These are phyloP conservation scores for Drosophila tripunctata DNA, from an alignment of 2,888 invertebrate genomes.

Conservation along the genomic window DNA sequence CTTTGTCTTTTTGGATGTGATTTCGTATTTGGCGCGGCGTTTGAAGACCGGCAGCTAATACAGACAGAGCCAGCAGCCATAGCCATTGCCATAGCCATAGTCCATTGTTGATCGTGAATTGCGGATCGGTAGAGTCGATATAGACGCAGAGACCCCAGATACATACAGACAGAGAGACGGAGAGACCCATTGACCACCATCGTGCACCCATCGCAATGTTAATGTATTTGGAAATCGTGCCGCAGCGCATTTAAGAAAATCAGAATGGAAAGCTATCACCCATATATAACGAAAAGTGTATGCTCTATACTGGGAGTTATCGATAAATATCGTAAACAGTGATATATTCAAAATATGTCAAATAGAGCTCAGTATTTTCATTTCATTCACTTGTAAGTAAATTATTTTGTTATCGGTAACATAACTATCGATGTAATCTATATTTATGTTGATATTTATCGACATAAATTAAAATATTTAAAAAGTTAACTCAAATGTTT, in stretches of 20 bases:
- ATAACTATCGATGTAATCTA: background rate
- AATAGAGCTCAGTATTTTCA: too few relatives aligned
- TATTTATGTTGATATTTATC: too few relatives aligned
- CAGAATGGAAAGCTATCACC: conserved; percentile 54
- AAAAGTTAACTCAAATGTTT: too few relatives aligned
- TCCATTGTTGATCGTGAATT: conserved; percentile 51
- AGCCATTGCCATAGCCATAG: conserved; percentile 20
- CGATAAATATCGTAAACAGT: conserved; percentile 29
- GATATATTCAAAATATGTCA: background rate
- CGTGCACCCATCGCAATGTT: conserved; percentile 77
- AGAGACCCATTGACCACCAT: conserved; percentile 16
- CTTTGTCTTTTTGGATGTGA: conserved; percentile 58
- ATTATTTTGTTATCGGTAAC: background rate
- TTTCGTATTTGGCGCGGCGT: conserved; percentile 75
- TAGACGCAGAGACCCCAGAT: conserved; percentile 5
- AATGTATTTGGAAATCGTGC: conserved; percentile 81
- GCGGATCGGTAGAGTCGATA: conserved; percentile 29
- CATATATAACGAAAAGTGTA: conserved; percentile 12
- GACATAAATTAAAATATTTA: too few relatives aligned
- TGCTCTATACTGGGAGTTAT: conserved; percentile 27
- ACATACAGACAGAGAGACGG: background rate
- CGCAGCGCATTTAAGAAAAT: conserved; percentile 55
- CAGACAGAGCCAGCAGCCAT: conserved; percentile 53
- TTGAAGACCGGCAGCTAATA: conserved; percentile 53
- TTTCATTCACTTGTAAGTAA: too few relatives aligned